These are phyloP conservation scores for Siniperca knerii DNA, from an alignment of 2,113 vertebrate genomes.

Conservation along the genomic window DNA sequence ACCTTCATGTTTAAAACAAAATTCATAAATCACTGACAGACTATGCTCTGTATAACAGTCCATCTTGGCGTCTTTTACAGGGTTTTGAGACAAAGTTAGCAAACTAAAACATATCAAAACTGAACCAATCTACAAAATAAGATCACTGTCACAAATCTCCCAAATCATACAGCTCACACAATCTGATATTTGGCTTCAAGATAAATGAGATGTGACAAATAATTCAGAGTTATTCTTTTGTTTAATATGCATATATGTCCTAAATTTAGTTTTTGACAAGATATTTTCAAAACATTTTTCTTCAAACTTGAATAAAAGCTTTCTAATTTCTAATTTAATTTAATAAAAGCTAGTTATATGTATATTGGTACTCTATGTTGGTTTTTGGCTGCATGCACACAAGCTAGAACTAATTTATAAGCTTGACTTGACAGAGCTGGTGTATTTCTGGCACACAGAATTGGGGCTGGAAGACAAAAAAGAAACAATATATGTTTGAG, in stretches of 20 bases:
- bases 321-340: no score
- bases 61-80: not conserved
- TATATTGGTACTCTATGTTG: not conserved
- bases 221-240: not conserved
- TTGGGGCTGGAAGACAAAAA: not conserved
- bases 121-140: not conserved
- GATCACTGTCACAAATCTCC: not conserved
- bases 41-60: not conserved
- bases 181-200: not conserved
- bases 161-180: not conserved
- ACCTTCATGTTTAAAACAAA: not conserved
- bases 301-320: not conserved
- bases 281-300: not conserved
- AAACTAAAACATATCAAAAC: not conserved
- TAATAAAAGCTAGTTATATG: not conserved
- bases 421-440: not conserved
- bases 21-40: not conserved
- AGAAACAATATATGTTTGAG: not conserved
- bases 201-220: not conserved
- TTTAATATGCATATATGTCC: not conserved
- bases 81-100: not conserved
- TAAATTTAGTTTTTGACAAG: not conserved
- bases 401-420: not conserved
- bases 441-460: constrained; percentile 16
- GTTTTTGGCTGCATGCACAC: not conserved